phyloP scores from a whole-genome alignment of 2,113 vertebrate genomes.

The Cavia porcellus region DNA sequence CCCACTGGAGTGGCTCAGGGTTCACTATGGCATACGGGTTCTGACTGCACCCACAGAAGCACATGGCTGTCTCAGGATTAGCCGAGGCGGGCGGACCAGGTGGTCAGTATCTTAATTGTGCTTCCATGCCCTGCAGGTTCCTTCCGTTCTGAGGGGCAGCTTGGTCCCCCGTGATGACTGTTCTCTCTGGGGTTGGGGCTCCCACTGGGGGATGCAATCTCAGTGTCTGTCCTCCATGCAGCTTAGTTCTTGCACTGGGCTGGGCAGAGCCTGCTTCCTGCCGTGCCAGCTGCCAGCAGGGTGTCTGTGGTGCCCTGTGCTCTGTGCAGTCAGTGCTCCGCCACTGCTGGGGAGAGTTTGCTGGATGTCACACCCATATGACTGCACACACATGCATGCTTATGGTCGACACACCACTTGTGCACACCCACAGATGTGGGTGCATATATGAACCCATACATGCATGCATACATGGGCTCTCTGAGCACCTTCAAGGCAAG shows the following conservation, averaged over 20 bases:
- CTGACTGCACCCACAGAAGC: background rate
- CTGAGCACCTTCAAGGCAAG: rapidly evolving
- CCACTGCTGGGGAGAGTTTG: background rate
- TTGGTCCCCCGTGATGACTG: background rate
- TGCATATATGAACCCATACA: background rate
- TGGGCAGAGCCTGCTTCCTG: background rate
- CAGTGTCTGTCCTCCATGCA: background rate
- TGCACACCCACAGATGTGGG: background rate
- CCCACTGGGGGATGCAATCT: background rate
- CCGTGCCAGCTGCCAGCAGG: no score
- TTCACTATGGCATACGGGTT: background rate
- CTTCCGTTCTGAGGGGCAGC: background rate
- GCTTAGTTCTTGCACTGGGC: rapidly evolving
- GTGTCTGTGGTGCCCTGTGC: background rate
- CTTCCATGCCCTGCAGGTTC: background rate
- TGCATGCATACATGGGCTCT: background rate
- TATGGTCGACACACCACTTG: background rate
- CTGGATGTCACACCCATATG: background rate
- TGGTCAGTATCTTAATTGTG: background rate
- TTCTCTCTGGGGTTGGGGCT: background rate
- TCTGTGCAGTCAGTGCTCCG: rapidly evolving
- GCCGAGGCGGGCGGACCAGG: background rate
- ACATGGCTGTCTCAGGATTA: background rate
- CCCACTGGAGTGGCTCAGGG: background rate
- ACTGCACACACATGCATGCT: background rate